phyloP scores from a whole-genome alignment of 2,797 vertebrate genomes.

The Numenius phaeopus region DNA sequence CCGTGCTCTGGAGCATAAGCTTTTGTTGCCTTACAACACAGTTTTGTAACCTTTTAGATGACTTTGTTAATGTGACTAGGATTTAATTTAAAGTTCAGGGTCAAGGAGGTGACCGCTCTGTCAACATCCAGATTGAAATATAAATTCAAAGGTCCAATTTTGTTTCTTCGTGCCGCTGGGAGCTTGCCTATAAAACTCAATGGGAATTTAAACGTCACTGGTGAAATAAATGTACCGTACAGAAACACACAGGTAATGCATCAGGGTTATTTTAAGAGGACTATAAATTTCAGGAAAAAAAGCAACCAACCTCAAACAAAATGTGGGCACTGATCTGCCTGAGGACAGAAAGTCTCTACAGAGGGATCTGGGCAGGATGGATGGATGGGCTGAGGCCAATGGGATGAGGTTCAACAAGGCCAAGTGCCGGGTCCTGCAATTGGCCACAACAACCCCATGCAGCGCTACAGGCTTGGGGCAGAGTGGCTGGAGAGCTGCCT shows the following conservation, averaged over 20 bases:
- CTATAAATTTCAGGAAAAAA: not conserved
- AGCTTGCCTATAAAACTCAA: not conserved
- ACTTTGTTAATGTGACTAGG: not conserved
- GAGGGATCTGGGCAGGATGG: not conserved
- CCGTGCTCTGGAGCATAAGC: not conserved
- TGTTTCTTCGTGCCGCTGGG: not conserved
- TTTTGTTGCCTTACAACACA: not conserved
- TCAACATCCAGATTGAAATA: not conserved
- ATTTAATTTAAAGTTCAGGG: not conserved
- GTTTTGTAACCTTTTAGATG: not conserved
- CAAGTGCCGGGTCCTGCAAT: not conserved
- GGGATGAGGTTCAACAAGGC: not conserved
- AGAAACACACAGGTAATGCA: not conserved
- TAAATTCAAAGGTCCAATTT: not conserved
- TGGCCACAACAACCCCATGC: not conserved
- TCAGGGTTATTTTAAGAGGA: not conserved
- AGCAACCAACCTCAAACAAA: not conserved
- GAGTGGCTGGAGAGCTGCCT: not conserved
- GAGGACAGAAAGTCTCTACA: not conserved
- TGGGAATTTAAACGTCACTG: not conserved
- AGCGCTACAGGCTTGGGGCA: not conserved
- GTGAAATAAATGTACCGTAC: not conserved
- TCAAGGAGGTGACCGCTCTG: not conserved
- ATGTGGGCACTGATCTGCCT: not conserved
- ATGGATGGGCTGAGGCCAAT: rapidly evolving